These are phyloP conservation scores for Gallinago stenura DNA, from an alignment of 2,797 vertebrate species.

Conservation along the genomic window DNA sequence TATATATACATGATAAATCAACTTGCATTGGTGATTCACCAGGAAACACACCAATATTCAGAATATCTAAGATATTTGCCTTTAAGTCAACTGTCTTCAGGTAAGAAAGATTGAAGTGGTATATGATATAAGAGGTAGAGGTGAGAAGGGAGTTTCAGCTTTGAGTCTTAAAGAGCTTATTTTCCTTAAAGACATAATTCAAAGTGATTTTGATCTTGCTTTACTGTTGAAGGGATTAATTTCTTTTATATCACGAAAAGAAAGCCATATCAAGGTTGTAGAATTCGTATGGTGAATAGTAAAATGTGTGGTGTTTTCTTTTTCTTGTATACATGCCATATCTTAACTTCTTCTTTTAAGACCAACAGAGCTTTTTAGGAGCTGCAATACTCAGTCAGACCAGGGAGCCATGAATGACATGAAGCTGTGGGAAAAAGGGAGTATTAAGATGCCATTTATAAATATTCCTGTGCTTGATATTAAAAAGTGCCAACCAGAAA, in stretches of 20 bases:
- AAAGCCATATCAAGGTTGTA: not conserved
- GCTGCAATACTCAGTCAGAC: slow-evolving; percentile 96
- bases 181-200: not conserved
- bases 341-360: slow-evolving; percentile 76
- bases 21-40: not conserved
- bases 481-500: slow-evolving; percentile 92
- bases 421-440: slow-evolving; percentile 97
- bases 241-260: not conserved
- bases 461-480: slow-evolving; percentile 98
- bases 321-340: not conserved
- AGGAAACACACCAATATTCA: not conserved
- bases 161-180: not conserved
- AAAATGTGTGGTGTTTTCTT: not conserved
- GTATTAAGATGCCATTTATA: slow-evolving; percentile 98
- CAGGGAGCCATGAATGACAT: slow-evolving; percentile 98
- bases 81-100: not conserved
- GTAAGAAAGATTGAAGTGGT: not conserved
- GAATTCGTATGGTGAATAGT: not conserved
- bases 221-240: not conserved
- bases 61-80: not conserved
- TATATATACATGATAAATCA: not conserved
- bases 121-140: not conserved
- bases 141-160: not conserved
- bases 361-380: slow-evolving; percentile 96
- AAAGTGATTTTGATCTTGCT: not conserved